Evolutionary conservation across 2,113 vertebrate genomes (phyloP).

Genomic region (Eudorcas thomsonii): DNA sequence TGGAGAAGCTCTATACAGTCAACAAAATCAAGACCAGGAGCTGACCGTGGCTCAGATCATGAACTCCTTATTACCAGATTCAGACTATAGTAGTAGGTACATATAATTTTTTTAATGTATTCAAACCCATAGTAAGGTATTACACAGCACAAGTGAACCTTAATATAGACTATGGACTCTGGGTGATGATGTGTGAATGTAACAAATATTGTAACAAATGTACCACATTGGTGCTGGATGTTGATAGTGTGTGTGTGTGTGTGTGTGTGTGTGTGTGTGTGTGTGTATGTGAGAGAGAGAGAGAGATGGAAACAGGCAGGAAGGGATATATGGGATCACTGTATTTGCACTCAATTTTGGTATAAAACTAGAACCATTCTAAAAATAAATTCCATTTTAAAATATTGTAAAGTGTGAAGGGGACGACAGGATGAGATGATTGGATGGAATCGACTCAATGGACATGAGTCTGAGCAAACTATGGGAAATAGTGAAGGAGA

Average conservation of each 20-base stretch:
- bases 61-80: too few relatives aligned
- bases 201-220: neutral
- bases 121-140: too few relatives aligned
- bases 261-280: neutral
- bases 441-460: neutral
- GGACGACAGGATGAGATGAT: neutral
- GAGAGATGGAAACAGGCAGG: neutral
- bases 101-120: too few relatives aligned
- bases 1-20: too few relatives aligned
- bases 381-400: neutral
- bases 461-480: neutral
- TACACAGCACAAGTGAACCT: neutral
- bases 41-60: too few relatives aligned
- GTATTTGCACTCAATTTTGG: neutral
- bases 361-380: neutral
- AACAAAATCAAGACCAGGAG: too few relatives aligned
- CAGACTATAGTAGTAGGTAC: too few relatives aligned
- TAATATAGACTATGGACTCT: neutral
- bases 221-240: neutral
- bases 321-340: neutral
- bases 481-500: neutral
- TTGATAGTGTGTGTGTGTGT: neutral
- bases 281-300: too few relatives aligned
- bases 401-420: neutral
- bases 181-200: neutral